Evolutionary conservation across 2,797 vertebrate species (phyloP), one percentile per base, ranked within the genome.

Genomic region (Parauchenoglanis punctatus): DNA sequence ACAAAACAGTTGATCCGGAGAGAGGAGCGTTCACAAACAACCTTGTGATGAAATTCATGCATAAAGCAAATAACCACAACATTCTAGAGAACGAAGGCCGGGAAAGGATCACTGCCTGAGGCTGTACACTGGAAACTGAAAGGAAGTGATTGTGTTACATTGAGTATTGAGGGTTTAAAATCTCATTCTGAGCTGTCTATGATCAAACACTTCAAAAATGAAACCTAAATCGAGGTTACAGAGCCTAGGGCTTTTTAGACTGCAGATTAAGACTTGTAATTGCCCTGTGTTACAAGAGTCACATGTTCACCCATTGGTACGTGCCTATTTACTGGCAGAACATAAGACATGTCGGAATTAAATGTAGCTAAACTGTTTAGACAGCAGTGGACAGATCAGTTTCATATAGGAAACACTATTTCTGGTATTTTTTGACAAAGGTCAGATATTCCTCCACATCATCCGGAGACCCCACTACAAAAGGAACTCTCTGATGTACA

Each of bases 361-460:
- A 35, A 40, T 8, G 17, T 20, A 2, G 1, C 35, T 44, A 17
- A 44, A 25, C 20, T 59, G 56, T 31, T 56, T 61, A 13, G 20
- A 44, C 78, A 11, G 23, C 56, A 44, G 23, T n/a, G 17, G 44
- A 81, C 18, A 15, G n/a, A 63, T 52, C 28, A 65, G 5, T 78
- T n/a, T 11, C 72, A 18, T 72, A 56, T 18, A 56, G 28, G 31
- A 49, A 17, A 17, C 25, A 70, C 54, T 95, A 93, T 90, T 92
- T 96, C 87, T 95, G 93, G 84, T 96, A 93, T 94, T 98, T 98
- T 93, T 97, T 95, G 67, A 98, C 97, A 84, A 97, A 97, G 70
- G 95, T 75, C 15, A 99, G 95, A 90, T 96, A 99, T 89, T 99
- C 98, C 59, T 97, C 95, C 87, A 99, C 96, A 12, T 99, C 98